Evolutionary conservation across 2,888 invertebrate species (phyloP), one percentile per base, ranked within the genome.

Genomic region (Brachylomia viminalis): DNA sequence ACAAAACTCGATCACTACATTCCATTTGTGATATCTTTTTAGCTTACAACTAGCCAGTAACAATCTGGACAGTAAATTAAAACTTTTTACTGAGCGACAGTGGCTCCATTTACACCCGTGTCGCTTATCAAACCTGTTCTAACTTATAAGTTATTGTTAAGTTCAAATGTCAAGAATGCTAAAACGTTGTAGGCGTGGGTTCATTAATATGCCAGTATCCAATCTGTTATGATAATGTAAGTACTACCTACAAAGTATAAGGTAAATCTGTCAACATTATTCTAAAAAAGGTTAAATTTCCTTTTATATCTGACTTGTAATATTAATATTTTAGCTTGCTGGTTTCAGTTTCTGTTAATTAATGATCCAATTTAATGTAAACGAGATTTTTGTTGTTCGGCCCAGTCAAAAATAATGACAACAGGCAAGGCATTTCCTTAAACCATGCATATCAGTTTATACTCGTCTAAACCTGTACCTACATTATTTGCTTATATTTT

Each of bases 201-300:
- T 54, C 42, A 82, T 87, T 85, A 77, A 78, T 82, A 87, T 87
- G 58, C 83, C 68, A 72, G 74, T 64, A 73, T 73, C 64, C 64
- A 73, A 80, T 75, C 70, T 70, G 64, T 80, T 85, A 79, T 78
- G 45, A 72, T 77, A 81, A 75, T 66, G 30, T 67, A 75, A 70
- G 47, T 66, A 62, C 74, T 30, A 23, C 27, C 38, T 45, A 49
- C 45, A 75, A 80, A 79, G 62, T 80, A 76, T 72, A 75, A 65
- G 75, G 75, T 68, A 65, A 81, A 49, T 66, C 64, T 64, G 68
- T 61, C 47, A 61, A 68, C 23, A 75, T 83, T 72, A 76, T 78
- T 68, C 45, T 67, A 59, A 62, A 59, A 62, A 47, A 71, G 67
- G 23, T 54, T 56, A 64, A 72, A 52, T 56, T 71, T 64, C 33